Conservation (phyloP, 2,113 vertebrate genomes). For the Oryzias melastigma region DNA sequence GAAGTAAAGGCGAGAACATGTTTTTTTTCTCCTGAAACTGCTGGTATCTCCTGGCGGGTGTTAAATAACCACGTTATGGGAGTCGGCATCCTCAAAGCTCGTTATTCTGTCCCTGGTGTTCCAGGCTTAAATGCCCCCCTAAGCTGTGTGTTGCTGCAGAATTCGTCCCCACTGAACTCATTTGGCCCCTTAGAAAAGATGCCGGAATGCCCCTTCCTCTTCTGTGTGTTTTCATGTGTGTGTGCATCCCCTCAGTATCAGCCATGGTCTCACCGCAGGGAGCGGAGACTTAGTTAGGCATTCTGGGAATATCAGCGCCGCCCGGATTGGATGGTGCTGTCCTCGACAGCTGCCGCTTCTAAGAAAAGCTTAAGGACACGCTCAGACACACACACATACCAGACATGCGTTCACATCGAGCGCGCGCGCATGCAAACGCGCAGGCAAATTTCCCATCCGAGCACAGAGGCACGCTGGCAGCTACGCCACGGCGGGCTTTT, state of each 20-base stretch:
- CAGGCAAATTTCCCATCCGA: constrained; percentile 23
- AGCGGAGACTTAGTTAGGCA: constrained; percentile 60
- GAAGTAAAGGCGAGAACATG: constrained; percentile 36
- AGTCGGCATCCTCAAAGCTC: constrained; percentile 53
- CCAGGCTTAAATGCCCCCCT: constrained; percentile 58
- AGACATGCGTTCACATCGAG: constrained; percentile 30
- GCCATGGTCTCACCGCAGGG: constrained; percentile 50
- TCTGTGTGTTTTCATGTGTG: constrained; percentile 27
- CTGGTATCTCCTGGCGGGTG: constrained; percentile 51
- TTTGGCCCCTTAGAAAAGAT: constrained; percentile 42
- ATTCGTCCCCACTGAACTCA: constrained; percentile 47
- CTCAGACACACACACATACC: constrained; percentile 15
- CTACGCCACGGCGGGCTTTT: constrained; percentile 21
- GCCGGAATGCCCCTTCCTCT: constrained; percentile 62
- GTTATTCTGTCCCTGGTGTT: constrained; percentile 61
- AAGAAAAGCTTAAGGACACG: constrained; percentile 68
- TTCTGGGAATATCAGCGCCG: constrained; percentile 68
- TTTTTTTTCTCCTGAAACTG: constrained; percentile 20
- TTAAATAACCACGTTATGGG: constrained; percentile 66
- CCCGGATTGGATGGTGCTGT: constrained; percentile 59
- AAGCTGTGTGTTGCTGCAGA: constrained; percentile 46
- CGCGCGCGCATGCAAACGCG: constrained; percentile 41
- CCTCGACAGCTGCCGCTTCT: constrained; percentile 73
- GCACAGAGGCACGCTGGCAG: constrained; percentile 31
- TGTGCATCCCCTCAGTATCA: constrained; percentile 39